Conservation (phyloP, 2,113 vertebrate genomes). For the Kryptolebias marmoratus region DNA sequence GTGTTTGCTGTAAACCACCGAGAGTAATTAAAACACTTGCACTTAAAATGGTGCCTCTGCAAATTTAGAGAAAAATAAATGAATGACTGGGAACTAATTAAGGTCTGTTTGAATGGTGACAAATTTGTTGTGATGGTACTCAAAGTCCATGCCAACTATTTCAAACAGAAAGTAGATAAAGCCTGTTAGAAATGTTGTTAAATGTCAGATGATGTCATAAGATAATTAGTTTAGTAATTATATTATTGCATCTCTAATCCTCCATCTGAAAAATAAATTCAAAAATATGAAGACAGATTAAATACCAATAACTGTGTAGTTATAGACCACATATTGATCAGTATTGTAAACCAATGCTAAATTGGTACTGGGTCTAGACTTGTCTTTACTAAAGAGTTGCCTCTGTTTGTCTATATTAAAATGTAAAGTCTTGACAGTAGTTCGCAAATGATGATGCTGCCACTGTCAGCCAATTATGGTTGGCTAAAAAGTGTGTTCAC, state of each 20-base stretch:
- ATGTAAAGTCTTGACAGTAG: background rate
- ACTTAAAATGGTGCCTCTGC: conserved; percentile 4
- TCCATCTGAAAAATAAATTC: background rate
- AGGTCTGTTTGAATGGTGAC: conserved; percentile 12
- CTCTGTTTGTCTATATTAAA: background rate
- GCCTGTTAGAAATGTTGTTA: background rate
- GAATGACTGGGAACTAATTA: background rate
- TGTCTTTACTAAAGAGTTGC: background rate
- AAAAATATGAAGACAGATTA: background rate
- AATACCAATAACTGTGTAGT: background rate
- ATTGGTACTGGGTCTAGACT: background rate
- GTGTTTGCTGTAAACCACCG: conserved; percentile 30
- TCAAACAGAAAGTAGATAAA: background rate
- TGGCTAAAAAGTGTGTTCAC: background rate
- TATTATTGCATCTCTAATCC: background rate
- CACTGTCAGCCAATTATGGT: background rate
- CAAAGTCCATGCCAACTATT: background rate
- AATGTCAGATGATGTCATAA: background rate
- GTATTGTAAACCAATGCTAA: background rate
- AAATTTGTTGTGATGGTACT: background rate
- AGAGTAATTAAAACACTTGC: conserved; percentile 27
- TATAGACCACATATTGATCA: background rate
- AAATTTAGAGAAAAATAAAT: conserved; percentile 6
- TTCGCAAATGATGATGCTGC: background rate
- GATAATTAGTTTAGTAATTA: too few relatives aligned